phyloP scores from a whole-genome alignment of 2,797 vertebrate species.

The Tenualosa ilisha region DNA sequence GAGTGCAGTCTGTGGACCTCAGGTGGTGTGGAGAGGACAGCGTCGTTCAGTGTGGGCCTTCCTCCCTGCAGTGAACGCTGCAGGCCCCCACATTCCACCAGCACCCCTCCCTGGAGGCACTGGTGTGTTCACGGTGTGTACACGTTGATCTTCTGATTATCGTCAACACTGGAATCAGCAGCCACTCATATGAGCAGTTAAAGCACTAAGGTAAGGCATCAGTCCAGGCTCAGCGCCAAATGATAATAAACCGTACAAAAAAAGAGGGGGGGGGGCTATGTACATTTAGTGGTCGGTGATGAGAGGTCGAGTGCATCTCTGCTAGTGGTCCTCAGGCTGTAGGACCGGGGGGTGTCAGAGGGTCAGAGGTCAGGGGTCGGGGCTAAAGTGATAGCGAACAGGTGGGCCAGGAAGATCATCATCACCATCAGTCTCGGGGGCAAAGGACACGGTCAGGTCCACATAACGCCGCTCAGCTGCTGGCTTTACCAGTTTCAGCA shows the following conservation, averaged over 20 bases:
- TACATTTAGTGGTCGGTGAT: conserved; percentile 59
- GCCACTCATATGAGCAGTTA: conserved; percentile 44
- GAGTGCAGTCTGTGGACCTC: not conserved
- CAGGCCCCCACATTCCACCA: not conserved
- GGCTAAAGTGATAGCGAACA: conserved; percentile 92
- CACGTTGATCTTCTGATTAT: conserved; percentile 38
- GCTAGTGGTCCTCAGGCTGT: conserved; percentile 42
- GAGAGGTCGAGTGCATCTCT: conserved; percentile 68
- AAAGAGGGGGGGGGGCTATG: conserved; percentile 59
- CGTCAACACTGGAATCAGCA: conserved; percentile 40
- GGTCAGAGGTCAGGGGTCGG: conserved; percentile 44
- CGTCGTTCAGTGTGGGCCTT: not conserved
- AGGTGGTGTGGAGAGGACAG: not conserved
- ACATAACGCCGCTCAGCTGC: conserved; percentile 89
- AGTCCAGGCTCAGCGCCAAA: conserved; percentile 70
- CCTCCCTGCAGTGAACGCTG: not conserved
- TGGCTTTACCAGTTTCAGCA: conserved; percentile 98
- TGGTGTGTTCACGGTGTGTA: conserved; percentile 41
- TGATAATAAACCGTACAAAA: conserved; percentile 61
- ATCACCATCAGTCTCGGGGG: conserved; percentile 89
- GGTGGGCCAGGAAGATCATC: conserved; percentile 95
- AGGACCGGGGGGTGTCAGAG: conserved; percentile 46
- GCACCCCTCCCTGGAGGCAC: conserved; percentile 15
- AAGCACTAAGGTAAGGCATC: conserved; percentile 74
- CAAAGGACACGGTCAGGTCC: conserved; percentile 95